Evolutionary conservation across 2,797 vertebrate species (phyloP).

Genomic region (Tinamus major): DNA sequence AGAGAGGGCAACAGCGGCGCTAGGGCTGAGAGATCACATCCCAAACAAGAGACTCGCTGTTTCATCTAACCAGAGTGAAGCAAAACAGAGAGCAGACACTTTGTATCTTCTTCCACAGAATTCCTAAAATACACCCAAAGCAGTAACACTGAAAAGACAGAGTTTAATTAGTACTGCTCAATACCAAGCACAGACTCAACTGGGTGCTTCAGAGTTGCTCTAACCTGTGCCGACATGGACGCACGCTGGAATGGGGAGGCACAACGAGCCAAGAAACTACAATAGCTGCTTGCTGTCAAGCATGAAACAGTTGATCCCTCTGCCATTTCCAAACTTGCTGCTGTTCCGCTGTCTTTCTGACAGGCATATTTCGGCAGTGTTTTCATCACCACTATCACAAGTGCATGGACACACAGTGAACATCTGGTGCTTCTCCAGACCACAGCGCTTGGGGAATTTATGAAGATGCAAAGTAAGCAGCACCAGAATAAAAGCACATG

Average conservation of each 20-base stretch:
- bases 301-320: conserved; percentile 5
- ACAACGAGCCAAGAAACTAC: background rate
- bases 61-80: background rate
- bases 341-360: background rate
- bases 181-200: background rate
- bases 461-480: conserved; percentile 30
- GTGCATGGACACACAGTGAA: background rate
- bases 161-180: background rate
- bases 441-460: conserved; percentile 42
- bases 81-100: background rate
- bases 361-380: background rate
- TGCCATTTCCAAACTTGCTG: conserved; percentile 6
- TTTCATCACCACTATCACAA: background rate
- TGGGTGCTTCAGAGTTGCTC: background rate
- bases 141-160: background rate
- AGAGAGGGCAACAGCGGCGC: fast-evolving
- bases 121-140: background rate
- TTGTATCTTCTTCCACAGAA: background rate
- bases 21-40: background rate
- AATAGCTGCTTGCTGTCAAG: background rate
- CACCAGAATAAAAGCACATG: conserved; percentile 58
- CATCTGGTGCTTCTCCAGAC: conserved; percentile 48
- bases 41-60: background rate
- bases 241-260: background rate
- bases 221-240: background rate